phyloP scores from a whole-genome alignment of 2,113 vertebrate species.

The Odocoileus hemionus region DNA sequence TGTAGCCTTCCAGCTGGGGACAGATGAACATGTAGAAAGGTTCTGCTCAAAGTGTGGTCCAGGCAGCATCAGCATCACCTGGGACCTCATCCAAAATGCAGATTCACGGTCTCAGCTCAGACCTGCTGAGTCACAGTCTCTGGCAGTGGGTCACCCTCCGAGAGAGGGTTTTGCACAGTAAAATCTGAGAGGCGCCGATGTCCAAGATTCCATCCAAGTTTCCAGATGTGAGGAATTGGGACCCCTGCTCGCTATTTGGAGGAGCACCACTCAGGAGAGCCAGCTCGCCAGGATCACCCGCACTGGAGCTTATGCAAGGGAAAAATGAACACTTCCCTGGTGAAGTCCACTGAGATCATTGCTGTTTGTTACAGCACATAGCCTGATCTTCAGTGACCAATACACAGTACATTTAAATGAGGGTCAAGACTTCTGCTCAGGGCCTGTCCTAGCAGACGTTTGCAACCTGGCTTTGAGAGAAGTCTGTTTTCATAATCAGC shows the following conservation, averaged over 20 bases:
- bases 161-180: not conserved
- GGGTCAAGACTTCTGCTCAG: not conserved
- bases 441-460: not conserved
- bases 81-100: not conserved
- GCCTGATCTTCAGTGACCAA: too few relatives aligned
- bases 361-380: not conserved
- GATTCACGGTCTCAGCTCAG: not conserved
- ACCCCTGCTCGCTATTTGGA: not conserved
- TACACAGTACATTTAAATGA: not conserved
- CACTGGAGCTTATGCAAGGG: not conserved
- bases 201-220: not conserved
- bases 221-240: not conserved
- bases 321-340: not conserved
- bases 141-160: not conserved
- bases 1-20: not conserved
- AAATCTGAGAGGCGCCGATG: not conserved
- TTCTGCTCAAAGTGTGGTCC: not conserved
- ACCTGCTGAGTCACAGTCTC: not conserved
- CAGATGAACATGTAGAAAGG: not conserved
- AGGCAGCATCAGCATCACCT: not conserved
- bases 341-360: not conserved
- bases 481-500: not conserved
- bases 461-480: not conserved
- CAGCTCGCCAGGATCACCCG: not conserved
- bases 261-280: not conserved